These are phyloP conservation scores for Porphyrio hochstetteri DNA, from an alignment of 2,113 vertebrate genomes.

Conservation along the genomic window DNA sequence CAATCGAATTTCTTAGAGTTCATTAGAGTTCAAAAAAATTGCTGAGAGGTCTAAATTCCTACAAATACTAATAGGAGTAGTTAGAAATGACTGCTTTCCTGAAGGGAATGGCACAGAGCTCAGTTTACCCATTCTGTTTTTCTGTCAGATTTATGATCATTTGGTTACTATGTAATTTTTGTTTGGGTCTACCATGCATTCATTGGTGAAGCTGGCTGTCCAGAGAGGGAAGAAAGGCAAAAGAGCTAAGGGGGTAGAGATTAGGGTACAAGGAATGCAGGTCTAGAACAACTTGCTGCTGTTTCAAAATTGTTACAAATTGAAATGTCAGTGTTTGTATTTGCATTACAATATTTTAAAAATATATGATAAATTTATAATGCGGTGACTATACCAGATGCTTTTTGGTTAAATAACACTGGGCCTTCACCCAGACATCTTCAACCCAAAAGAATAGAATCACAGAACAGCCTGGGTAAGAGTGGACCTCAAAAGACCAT, in stretches of 20 bases:
- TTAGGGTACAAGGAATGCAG: background rate
- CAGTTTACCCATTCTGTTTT: background rate
- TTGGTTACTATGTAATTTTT: background rate
- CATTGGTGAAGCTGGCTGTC: background rate
- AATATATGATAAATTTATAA: background rate
- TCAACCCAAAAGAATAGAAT: background rate
- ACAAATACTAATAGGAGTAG: background rate
- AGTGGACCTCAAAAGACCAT: background rate
- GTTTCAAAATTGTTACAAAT: background rate
- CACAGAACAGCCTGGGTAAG: background rate
- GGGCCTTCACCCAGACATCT: background rate
- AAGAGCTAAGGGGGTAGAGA: background rate
- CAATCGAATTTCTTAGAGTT: background rate
- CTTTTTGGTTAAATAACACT: background rate
- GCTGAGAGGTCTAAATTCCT: background rate
- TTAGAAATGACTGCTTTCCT: background rate
- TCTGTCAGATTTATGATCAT: background rate
- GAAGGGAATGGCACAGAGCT: background rate
- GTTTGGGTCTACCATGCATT: rapidly evolving
- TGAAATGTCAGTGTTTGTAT: background rate
- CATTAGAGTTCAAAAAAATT: background rate
- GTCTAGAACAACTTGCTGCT: background rate
- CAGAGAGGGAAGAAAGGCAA: background rate
- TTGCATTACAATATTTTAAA: background rate
- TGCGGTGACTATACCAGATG: background rate